Percentiles rank a stretch among this genome's conserved stretches.
Evolutionary conservation across 1,140 invertebrate species (phyloP).

Genomic region (Hycleus phaleratus): DNA sequence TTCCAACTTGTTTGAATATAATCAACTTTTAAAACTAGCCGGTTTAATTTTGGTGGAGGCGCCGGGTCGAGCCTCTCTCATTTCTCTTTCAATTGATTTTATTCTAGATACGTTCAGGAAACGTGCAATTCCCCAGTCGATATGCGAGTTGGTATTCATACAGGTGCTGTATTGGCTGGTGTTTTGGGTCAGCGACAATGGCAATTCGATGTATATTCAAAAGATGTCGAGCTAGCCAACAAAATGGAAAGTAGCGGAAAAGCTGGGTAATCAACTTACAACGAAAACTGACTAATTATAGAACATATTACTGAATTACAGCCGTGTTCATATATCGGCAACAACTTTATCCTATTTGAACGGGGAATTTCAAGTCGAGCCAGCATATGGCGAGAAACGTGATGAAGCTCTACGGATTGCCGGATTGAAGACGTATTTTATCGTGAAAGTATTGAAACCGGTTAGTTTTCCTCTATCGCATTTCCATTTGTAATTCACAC

Average conservation of each 20-base stretch:
- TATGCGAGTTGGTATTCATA: constrained; percentile 97
- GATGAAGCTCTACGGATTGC: constrained; percentile 81
- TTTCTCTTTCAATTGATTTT: background rate
- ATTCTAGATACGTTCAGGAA: constrained; percentile 80
- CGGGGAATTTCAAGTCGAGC: constrained; percentile 91
- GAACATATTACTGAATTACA: constrained; percentile 37
- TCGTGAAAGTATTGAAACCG: constrained; percentile 77
- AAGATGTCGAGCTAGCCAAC: constrained; percentile 95
- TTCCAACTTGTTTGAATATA: too few relatives aligned
- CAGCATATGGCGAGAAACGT: constrained; percentile 80
- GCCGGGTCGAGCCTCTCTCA: background rate
- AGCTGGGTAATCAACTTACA: constrained; percentile 68
- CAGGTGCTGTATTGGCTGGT: constrained; percentile 90
- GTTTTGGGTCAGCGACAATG: constrained; percentile 94
- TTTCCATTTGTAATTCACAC: background rate
- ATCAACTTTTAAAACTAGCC: too few relatives aligned
- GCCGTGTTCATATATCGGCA: constrained; percentile 91
- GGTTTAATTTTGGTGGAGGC: too few relatives aligned
- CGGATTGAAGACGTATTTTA: constrained; percentile 86
- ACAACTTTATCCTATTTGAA: constrained; percentile 84
- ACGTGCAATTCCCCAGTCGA: constrained; percentile 92
- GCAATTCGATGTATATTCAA: constrained; percentile 98
- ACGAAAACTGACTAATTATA: too few relatives aligned
- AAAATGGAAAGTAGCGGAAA: constrained; percentile 97
- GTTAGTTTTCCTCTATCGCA: constrained; percentile 47